These are phyloP conservation scores for Drosophila trapezifrons DNA, from an alignment of 1,140 invertebrate species.

Conservation along the genomic window DNA sequence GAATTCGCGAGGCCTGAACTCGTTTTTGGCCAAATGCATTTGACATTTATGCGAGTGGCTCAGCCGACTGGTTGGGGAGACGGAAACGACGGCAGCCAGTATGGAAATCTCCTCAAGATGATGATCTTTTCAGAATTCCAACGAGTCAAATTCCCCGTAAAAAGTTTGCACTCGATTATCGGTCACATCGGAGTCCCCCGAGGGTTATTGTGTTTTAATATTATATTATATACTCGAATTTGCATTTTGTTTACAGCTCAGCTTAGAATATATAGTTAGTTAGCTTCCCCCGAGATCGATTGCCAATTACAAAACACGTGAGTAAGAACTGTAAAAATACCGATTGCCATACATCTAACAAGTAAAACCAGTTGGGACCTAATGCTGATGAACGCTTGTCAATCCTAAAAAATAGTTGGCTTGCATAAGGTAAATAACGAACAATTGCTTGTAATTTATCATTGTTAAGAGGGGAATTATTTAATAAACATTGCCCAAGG, in stretches of 20 bases:
- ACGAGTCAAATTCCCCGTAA: slow-evolving; percentile 39
- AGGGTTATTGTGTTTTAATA: slow-evolving; percentile 9
- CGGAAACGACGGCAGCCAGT: slow-evolving; percentile 30
- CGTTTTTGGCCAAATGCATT: slow-evolving; percentile 38
- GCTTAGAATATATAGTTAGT: slow-evolving; percentile 22
- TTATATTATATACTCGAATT: slow-evolving; percentile 19
- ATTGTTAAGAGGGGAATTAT: slow-evolving; percentile 32
- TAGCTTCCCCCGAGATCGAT: slow-evolving; percentile 15
- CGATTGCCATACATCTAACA: slow-evolving; percentile 57
- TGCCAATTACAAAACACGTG: slow-evolving; percentile 68
- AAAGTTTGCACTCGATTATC: slow-evolving; percentile 34
- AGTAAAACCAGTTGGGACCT: slow-evolving; percentile 59
- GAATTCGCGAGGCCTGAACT: slow-evolving; percentile 16
- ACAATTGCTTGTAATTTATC: slow-evolving; percentile 32
- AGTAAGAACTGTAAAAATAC: slow-evolving; percentile 62
- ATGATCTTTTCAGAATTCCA: slow-evolving; percentile 10
- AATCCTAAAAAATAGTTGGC: slow-evolving; percentile 36
- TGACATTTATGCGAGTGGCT: slow-evolving; percentile 31
- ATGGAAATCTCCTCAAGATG: slow-evolving; percentile 25
- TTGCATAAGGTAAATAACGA: slow-evolving; percentile 15
- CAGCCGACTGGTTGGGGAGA: slow-evolving; percentile 20
- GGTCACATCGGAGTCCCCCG: slow-evolving; percentile 24
- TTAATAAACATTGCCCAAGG: slow-evolving; percentile 33
- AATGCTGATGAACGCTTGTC: slow-evolving; percentile 42
- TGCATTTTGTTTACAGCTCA: slow-evolving; percentile 42